Conservation (phyloP, 2,797 vertebrate species). For the Podarcis lilfordi region DNA sequence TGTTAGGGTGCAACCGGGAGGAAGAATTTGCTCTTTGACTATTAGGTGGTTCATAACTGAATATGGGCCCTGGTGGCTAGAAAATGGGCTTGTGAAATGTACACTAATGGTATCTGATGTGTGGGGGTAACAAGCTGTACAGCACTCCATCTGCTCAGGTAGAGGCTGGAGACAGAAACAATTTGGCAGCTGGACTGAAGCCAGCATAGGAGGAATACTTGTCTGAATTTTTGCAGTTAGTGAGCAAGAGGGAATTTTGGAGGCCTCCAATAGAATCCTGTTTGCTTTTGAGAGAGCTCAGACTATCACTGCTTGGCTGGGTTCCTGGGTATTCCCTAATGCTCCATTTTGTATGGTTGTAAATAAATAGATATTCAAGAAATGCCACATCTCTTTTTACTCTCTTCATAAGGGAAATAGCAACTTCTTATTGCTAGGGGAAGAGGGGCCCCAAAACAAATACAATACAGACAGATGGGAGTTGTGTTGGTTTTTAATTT, state of each 20-base stretch:
- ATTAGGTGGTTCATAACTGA: not conserved
- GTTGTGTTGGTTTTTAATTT: conserved; percentile 35
- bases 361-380: not conserved
- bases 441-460: not conserved
- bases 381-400: not conserved
- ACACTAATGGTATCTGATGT: not conserved
- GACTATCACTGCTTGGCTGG: not conserved
- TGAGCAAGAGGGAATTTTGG: not conserved
- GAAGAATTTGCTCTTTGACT: not conserved
- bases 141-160: not conserved
- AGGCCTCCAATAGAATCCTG: not conserved
- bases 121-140: not conserved
- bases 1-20: not conserved
- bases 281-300: not conserved
- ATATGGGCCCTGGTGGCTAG: not conserved
- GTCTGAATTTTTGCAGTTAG: not conserved
- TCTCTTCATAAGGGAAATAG: not conserved
- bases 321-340: not conserved
- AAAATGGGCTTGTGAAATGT: not conserved
- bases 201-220: not conserved
- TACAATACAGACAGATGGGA: not conserved
- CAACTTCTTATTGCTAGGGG: not conserved
- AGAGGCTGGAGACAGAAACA: not conserved
- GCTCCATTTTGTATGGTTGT: not conserved
- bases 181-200: not conserved